These are phyloP conservation scores for Cheilosia pagana DNA, from an alignment of 2,888 invertebrate species.

Conservation along the genomic window DNA sequence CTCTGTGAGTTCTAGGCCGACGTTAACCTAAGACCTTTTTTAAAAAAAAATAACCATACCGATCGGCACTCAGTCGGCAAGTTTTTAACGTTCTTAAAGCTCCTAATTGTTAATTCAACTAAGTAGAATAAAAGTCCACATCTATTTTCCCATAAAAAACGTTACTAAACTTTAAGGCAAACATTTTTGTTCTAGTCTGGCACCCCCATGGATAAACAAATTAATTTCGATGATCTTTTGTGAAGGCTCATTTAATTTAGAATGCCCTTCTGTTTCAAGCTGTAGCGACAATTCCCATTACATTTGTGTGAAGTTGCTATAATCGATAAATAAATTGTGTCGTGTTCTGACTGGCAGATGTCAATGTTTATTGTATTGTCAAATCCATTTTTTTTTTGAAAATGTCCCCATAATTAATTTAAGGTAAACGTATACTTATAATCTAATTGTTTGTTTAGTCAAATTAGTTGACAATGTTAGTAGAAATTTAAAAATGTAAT, in stretches of 20 bases:
- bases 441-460: not conserved
- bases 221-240: not conserved
- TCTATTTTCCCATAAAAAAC: too few relatives aligned
- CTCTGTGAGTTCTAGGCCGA: too few relatives aligned
- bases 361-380: conserved; percentile 7
- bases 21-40: too few relatives aligned
- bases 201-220: too few relatives aligned
- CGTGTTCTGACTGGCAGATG: conserved; percentile 3
- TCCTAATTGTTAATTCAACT: too few relatives aligned
- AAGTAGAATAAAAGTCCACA: too few relatives aligned
- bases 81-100: too few relatives aligned
- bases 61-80: too few relatives aligned
- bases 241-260: not conserved
- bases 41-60: too few relatives aligned
- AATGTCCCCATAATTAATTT: conserved; percentile 6
- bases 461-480: conserved; percentile 18
- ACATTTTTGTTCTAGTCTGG: too few relatives aligned
- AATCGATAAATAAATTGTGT: not conserved
- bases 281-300: not conserved
- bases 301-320: not conserved
- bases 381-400: conserved; percentile 4
- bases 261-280: not conserved
- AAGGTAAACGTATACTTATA: not conserved
- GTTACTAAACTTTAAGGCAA: too few relatives aligned
- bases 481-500: conserved; percentile 21